Evolutionary conservation across 2,797 vertebrate species (phyloP).

Genomic region (Nannoperca obscura): DNA sequence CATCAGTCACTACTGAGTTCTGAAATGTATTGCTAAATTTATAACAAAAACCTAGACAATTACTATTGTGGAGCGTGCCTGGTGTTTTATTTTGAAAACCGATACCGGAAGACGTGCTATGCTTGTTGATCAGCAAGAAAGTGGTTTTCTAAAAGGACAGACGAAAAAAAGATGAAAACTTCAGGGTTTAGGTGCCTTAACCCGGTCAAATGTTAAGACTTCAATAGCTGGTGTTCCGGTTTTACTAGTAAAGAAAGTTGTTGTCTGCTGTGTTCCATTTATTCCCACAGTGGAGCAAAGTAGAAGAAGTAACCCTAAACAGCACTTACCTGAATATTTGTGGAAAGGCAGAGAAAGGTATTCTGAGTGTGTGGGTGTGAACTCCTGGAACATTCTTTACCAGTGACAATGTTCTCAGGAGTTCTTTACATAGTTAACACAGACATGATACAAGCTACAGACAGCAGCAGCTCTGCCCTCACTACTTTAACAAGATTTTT

Average conservation of each 20-base stretch:
- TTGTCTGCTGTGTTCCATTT: neutral
- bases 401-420: conserved; percentile 19
- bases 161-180: neutral
- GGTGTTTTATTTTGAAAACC: conserved; percentile 44
- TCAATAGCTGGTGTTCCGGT: neutral
- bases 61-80: neutral
- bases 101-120: neutral
- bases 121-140: neutral
- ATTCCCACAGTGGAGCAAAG: neutral
- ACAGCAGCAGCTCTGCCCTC: neutral
- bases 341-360: neutral
- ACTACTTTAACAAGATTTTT: neutral
- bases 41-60: neutral
- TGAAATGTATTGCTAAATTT: neutral
- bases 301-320: too few species aligned
- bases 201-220: rapidly evolving
- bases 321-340: too few species aligned
- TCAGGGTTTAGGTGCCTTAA: too few species aligned
- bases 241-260: rapidly evolving
- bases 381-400: conserved; percentile 49
- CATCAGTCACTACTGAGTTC: neutral
- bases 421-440: neutral
- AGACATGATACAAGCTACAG: neutral
- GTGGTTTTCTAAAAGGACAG: neutral
- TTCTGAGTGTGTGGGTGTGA: conserved; percentile 31